These are phyloP conservation scores for Pentalonia nigronervosa DNA, from an alignment of 1,140 invertebrate species.

Conservation along the genomic window DNA sequence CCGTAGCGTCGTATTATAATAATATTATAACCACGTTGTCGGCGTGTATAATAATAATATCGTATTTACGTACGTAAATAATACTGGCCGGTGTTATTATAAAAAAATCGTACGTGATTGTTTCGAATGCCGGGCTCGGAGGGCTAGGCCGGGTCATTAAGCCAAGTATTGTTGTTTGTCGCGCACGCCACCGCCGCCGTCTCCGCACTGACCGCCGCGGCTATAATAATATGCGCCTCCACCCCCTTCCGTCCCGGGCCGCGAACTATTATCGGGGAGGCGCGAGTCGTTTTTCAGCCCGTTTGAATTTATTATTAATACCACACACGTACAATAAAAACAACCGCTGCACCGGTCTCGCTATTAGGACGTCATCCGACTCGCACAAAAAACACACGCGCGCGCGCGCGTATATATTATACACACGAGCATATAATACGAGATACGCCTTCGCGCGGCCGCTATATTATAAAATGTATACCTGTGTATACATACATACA, in stretches of 20 bases:
- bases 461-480: not conserved
- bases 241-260: not conserved
- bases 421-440: not conserved
- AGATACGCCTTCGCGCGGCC: not conserved
- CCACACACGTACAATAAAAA: not conserved
- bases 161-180: conserved; percentile 41
- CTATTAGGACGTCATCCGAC: not conserved
- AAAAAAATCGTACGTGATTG: conserved; percentile 37
- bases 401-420: not conserved
- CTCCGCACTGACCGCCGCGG: not conserved
- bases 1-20: not conserved
- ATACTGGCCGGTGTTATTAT: conserved; percentile 33
- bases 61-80: conserved; percentile 15
- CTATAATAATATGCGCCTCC: not conserved
- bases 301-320: conserved; percentile 10
- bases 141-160: conserved; percentile 48
- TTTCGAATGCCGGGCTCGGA: not conserved
- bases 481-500: not conserved
- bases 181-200: not conserved
- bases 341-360: not conserved
- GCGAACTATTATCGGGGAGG: conserved; percentile 3
- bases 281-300: not conserved
- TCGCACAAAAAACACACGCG: not conserved
- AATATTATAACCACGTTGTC: conserved; percentile 2
- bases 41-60: conserved; percentile 4